These are phyloP conservation scores for Parazoanthus atlanticus DNA, from an alignment of 92 coral and sea anemone genomes.

Conservation along the genomic window DNA sequence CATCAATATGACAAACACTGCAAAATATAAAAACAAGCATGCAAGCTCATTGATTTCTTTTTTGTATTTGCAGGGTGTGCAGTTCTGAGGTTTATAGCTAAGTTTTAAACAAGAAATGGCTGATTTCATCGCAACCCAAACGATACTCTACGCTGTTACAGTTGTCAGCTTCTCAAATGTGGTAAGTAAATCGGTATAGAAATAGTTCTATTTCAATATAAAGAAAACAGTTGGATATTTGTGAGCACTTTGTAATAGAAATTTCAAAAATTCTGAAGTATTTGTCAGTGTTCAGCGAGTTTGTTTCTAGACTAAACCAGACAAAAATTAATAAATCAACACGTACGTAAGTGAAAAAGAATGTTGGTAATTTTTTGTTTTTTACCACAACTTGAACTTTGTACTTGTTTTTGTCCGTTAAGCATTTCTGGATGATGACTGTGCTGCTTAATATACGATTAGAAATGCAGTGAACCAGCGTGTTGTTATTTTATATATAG, in stretches of 20 bases:
- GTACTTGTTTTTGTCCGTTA: neutral
- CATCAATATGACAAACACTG: too few species aligned
- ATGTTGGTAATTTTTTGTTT: neutral
- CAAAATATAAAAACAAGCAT: too few species aligned
- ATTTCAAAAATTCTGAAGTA: neutral
- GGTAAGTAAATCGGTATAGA: neutral
- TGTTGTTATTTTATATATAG: neutral
- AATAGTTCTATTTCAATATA: neutral
- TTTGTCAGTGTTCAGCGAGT: neutral
- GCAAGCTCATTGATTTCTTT: neutral
- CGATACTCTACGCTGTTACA: neutral
- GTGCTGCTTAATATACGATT: neutral
- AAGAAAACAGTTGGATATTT: neutral
- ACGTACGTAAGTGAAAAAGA: neutral
- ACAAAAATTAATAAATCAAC: neutral
- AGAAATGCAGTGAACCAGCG: neutral
- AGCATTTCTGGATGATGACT: neutral
- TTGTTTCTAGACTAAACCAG: neutral
- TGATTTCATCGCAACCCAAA: neutral
- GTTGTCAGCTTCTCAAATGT: neutral
- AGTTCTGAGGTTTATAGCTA: too few species aligned
- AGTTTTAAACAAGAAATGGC: neutral
- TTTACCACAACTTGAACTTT: constrained; percentile 24
- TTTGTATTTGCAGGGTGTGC: neutral
- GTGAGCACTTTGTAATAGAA: neutral